Percentiles rank a stretch among this genome's conserved stretches.
These are phyloP conservation scores for Enteromius viviparus DNA, from an alignment of 2,797 vertebrate genomes.

Conservation along the genomic window DNA sequence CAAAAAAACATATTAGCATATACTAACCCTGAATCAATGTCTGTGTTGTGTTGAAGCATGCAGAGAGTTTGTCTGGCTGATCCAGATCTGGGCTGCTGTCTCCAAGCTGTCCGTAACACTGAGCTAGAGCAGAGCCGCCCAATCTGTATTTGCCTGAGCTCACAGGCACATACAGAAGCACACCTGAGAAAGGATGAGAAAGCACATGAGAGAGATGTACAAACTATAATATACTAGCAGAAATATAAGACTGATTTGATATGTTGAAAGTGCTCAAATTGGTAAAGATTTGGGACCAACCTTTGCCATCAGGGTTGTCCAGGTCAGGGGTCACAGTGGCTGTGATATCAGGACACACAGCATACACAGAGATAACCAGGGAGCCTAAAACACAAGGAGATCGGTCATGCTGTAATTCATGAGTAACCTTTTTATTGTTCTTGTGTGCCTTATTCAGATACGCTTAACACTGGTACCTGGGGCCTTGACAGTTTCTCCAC, in stretches of 20 bases:
- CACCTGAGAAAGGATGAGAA: slow-evolving; percentile 71
- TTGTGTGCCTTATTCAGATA: background rate
- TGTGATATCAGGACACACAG: slow-evolving; percentile 90
- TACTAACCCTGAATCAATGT: slow-evolving; percentile 80
- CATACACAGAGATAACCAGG: slow-evolving; percentile 90
- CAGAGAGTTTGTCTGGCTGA: slow-evolving; percentile 73
- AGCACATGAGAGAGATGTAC: slow-evolving; percentile 11
- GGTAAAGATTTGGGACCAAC: slow-evolving; percentile 65
- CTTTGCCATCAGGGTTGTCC: slow-evolving; percentile 83
- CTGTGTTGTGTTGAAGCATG: slow-evolving; percentile 87
- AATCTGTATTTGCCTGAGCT: slow-evolving; percentile 81
- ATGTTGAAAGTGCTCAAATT: background rate
- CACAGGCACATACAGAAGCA: slow-evolving; percentile 85
- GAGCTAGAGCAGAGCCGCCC: slow-evolving; percentile 89
- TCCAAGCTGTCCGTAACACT: slow-evolving; percentile 89
- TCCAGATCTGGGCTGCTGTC: slow-evolving; percentile 86
- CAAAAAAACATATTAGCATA: background rate
- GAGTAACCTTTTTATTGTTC: background rate
- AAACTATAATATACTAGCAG: background rate
- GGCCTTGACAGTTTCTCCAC: slow-evolving; percentile 84
- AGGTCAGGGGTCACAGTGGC: slow-evolving; percentile 93
- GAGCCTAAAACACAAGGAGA: slow-evolving; percentile 75
- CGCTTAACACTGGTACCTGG: slow-evolving; percentile 77
- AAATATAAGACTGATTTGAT: background rate
- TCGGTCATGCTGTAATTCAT: background rate